Conservation (phyloP, 2,888 invertebrate species). For the Pachycephus smyrnensis region DNA sequence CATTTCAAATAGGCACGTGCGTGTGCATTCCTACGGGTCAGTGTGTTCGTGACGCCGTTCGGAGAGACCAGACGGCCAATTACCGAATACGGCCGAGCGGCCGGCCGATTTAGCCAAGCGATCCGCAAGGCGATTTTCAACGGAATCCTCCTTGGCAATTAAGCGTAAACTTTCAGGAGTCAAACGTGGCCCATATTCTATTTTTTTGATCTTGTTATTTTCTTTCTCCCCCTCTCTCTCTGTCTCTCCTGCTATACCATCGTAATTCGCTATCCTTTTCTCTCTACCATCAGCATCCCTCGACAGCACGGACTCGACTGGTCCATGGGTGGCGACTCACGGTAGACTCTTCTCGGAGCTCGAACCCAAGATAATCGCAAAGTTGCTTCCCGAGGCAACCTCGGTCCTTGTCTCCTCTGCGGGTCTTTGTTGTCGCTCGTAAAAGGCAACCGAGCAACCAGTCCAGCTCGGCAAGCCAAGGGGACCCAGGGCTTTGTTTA, state of each 20-base stretch:
- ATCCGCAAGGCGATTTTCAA: background rate
- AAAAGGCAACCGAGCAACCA: conserved; percentile 24
- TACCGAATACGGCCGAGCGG: background rate
- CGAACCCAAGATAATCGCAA: conserved; percentile 40
- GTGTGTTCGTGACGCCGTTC: background rate
- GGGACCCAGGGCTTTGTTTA: conserved; percentile 42
- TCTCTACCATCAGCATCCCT: background rate
- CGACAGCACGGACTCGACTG: background rate
- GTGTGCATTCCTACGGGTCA: background rate
- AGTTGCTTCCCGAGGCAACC: conserved; percentile 16
- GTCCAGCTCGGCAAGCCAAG: conserved; percentile 2
- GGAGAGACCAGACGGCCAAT: background rate
- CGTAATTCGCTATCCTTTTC: background rate
- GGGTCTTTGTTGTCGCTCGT: conserved; percentile 37
- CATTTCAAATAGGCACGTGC: background rate
- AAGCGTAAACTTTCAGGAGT: background rate
- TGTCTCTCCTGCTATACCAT: conserved; percentile 16
- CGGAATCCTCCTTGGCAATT: background rate
- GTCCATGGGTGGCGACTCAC: background rate
- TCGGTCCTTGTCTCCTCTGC: conserved; percentile 18
- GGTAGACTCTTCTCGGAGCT: background rate
- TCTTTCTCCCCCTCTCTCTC: conserved; percentile 3
- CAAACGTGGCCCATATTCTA: background rate
- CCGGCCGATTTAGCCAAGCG: background rate
- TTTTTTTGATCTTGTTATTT: background rate